Evolutionary conservation across 2,797 vertebrate species (phyloP), one percentile per base, ranked within the genome.

Genomic region (Meriones psammophilus): DNA sequence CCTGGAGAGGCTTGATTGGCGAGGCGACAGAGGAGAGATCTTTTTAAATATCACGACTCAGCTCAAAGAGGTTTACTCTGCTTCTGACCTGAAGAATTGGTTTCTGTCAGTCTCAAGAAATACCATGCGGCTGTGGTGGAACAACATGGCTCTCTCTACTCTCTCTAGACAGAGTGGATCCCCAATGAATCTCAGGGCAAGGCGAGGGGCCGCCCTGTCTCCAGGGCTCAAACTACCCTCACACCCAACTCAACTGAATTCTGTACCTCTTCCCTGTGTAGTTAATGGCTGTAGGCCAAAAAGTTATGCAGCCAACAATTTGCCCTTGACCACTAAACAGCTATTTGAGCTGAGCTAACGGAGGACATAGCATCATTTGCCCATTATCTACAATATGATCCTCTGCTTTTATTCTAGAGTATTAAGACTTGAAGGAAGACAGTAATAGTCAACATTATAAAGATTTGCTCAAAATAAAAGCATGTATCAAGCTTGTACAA

Each of bases 41-140:
- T 96, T 89, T 94, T 90, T 94, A 96, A 97, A 95, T 94, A 77
- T 93, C 97, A 95, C 30, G 24, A 95, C 81, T 97, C 97, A 95
- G 95, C 95, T 92, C 66, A 97, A 86, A 92, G 60, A 93, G 96
- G 76, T 7, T 6, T 87, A 92, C 80, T 95, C 81, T 89, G 97
- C 94, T 92, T 94, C 97, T 88, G 96, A 92, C n/a, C 92, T 28
- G 30, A 90, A 68, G 95, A 97, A 85, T 96, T 95, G 8, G 28
- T 64, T 78, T 90, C 18, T 56, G 71, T 68, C 92, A 62, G 17
- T 90, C 87, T 97, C 94, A 88, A 20, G 74, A 50, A 42, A 42
- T 6, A 42, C 5, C 42, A 42, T 42, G 42, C 42, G 1, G 42
- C 6, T 42, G 42, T 42, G 42, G 42, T 42, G 28, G 80, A 94